These are phyloP conservation scores for Strigamia crassipes DNA, from an alignment of 2,888 invertebrate species.

Conservation along the genomic window DNA sequence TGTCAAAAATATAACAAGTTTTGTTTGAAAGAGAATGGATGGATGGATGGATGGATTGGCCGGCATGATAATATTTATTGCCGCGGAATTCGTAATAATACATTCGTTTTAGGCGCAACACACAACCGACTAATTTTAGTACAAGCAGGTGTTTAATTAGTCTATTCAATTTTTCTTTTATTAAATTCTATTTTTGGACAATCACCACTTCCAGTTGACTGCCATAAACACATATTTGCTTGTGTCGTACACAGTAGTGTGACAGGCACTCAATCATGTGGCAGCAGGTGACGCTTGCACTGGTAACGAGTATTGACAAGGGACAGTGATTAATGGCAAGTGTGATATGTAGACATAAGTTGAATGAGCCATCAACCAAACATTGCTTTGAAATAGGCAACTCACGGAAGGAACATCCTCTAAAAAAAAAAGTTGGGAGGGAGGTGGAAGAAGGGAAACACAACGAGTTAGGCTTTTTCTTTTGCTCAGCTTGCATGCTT, in stretches of 20 bases:
- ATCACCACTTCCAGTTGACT: conserved; percentile 25
- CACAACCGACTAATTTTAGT: background rate
- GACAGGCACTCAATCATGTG: conserved; percentile 32
- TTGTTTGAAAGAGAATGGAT: too few species aligned
- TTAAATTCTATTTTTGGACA: conserved; percentile 11
- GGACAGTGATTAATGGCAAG: conserved; percentile 39
- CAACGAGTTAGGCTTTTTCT: conserved; percentile 29
- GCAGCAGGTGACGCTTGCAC: conserved; percentile 32
- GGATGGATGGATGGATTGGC: too few species aligned
- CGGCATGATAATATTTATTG: too few species aligned
- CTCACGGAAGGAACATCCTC: conserved; percentile 15
- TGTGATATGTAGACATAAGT: conserved; percentile 32
- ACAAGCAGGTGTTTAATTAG: background rate
- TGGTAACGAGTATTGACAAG: conserved; percentile 34
- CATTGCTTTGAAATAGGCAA: conserved; percentile 18
- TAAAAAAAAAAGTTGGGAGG: background rate
- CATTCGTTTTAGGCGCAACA: too few species aligned
- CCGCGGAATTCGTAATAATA: too few species aligned
- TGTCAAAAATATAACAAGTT: too few species aligned
- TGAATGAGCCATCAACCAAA: conserved; percentile 42
- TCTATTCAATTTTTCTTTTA: background rate
- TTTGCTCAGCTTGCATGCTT: conserved; percentile 32
- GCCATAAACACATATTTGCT: conserved; percentile 36
- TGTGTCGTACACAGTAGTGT: conserved; percentile 24
- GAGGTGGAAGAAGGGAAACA: background rate